Percentiles rank a stretch among this genome's conserved stretches.
These are phyloP conservation scores for Hydrophis major DNA, from an alignment of 2,797 vertebrate species.

Conservation along the genomic window DNA sequence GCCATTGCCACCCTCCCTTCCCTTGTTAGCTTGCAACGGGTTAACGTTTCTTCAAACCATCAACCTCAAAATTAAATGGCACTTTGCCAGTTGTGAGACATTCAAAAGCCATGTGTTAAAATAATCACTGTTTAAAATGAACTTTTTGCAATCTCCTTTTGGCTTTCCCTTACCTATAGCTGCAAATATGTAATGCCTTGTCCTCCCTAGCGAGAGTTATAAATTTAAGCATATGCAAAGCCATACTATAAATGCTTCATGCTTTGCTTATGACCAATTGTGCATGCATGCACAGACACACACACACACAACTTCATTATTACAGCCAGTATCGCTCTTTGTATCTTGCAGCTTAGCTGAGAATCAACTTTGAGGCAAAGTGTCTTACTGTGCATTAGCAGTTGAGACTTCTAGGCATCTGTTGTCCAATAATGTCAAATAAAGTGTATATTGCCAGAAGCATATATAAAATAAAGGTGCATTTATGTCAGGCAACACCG, in stretches of 20 bases:
- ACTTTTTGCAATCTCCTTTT: slow-evolving; percentile 39
- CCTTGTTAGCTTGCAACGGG: not conserved
- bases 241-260: slow-evolving; percentile 49
- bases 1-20: not conserved
- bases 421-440: slow-evolving; percentile 59
- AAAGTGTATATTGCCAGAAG: slow-evolving; percentile 54
- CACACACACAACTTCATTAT: slow-evolving; percentile 46
- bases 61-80: not conserved
- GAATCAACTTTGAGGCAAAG: slow-evolving; percentile 55
- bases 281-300: not conserved
- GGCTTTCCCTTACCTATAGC: slow-evolving; percentile 5
- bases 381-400: slow-evolving; percentile 63
- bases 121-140: slow-evolving; percentile 38
- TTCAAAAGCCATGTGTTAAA: slow-evolving; percentile 20
- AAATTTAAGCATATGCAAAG: slow-evolving; percentile 56
- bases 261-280: slow-evolving; percentile 32
- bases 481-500: slow-evolving; percentile 58
- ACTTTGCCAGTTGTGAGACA: not conserved
- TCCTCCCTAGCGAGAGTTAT: slow-evolving; percentile 1
- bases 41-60: not conserved
- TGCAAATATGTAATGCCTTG: slow-evolving; percentile 17
- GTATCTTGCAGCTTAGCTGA: slow-evolving; percentile 44
- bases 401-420: slow-evolving; percentile 60
- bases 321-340: slow-evolving; percentile 41
- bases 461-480: slow-evolving; percentile 56